Evolutionary conservation across 2,113 vertebrate species (phyloP).

Genomic region (Phrynocephalus versicolor): DNA sequence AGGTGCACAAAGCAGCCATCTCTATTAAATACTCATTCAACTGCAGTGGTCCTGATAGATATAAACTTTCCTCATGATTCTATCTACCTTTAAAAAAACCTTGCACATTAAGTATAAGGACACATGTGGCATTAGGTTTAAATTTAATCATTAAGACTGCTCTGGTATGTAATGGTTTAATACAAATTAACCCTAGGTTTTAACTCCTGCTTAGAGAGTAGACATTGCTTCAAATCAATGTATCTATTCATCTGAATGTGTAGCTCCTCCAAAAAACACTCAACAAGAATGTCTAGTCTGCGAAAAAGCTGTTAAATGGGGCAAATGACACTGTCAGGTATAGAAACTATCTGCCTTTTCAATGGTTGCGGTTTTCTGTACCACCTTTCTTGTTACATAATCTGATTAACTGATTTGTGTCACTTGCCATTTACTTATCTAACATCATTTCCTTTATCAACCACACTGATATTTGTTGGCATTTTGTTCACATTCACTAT

Average conservation of each 20-base stretch:
- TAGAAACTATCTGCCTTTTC: neutral
- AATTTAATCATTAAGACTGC: neutral
- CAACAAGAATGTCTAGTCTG: neutral
- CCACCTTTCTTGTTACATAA: neutral
- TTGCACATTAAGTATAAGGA: neutral
- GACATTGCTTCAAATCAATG: neutral
- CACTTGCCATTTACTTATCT: constrained; percentile 3
- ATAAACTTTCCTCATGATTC: neutral
- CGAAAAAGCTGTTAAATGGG: neutral
- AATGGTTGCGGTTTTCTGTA: neutral
- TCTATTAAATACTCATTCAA: too few relatives aligned
- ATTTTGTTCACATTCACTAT: neutral
- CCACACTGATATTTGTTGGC: neutral
- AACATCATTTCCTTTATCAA: constrained; percentile 2
- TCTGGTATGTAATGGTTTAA: neutral
- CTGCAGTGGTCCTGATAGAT: neutral
- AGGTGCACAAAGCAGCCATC: too few relatives aligned
- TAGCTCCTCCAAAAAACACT: neutral
- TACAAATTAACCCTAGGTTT: neutral
- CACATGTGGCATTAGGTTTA: neutral
- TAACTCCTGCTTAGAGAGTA: neutral
- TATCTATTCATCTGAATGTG: neutral
- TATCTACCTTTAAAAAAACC: neutral
- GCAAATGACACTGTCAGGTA: neutral
- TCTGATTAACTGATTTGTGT: neutral